These are phyloP conservation scores for Heliconius hewitsoni DNA, from an alignment of 1,140 invertebrate genomes.

Conservation along the genomic window DNA sequence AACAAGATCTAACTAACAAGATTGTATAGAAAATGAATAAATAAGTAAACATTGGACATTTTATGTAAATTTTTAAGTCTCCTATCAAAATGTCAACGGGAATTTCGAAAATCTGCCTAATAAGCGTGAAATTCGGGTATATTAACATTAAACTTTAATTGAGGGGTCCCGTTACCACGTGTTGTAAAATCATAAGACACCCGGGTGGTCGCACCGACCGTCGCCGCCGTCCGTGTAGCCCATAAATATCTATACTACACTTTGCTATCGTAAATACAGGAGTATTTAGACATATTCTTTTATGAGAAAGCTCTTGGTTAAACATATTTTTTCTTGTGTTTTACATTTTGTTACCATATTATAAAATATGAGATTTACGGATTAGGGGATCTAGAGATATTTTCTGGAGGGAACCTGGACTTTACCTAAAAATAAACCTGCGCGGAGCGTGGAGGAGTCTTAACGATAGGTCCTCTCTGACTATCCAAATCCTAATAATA, in stretches of 20 bases:
- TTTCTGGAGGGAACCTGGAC: no score
- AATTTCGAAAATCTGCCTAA: conserved; percentile 26
- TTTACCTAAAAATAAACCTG: no score
- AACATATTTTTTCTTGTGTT: no score
- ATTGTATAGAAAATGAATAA: neutral
- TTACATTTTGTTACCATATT: no score
- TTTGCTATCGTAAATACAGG: conserved; percentile 53
- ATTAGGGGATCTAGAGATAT: no score
- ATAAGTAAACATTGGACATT: neutral
- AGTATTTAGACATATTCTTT: neutral
- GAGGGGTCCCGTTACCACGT: conserved; percentile 23
- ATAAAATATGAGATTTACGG: no score
- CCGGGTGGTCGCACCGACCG: conserved; percentile 52
- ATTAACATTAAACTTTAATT: conserved; percentile 36
- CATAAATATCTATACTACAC: conserved; percentile 58
- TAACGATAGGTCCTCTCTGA: no score
- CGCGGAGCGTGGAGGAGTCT: no score
- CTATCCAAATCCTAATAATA: no score
- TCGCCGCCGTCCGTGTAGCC: conserved; percentile 38
- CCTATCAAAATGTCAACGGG: neutral
- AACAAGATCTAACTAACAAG: neutral
- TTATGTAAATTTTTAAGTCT: conserved; percentile 5
- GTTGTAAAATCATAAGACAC: conserved; percentile 24
- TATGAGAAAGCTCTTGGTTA: no score
- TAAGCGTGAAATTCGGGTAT: conserved; percentile 25